Base-by-base conservation (phyloP, 1,140 invertebrate genomes). In the Drosophila bocqueti region DNA sequence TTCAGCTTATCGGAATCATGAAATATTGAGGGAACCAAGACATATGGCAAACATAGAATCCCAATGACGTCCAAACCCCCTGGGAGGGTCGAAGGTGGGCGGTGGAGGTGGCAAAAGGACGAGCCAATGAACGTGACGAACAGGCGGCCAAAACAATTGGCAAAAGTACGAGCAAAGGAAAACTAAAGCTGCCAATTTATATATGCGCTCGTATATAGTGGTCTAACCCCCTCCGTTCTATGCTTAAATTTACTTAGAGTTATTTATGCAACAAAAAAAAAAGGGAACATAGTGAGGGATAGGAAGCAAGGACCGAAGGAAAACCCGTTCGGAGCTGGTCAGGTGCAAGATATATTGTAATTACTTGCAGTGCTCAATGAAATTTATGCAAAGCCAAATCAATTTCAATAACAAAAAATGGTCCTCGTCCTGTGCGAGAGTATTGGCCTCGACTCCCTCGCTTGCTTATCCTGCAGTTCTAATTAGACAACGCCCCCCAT, bases 351-450 rank as follows among this genome's bases (percentile, higher is more conserved):
- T 90, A 85, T 89, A 89, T 89, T 85, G 85, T 89, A 90, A 89
- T 90, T 89, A 85, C 85, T 76, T 79, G 80, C 74, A 65, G 49
- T 38, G 76, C 71, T 90, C 76, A 76, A 79, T 79, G 76, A 73
- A 84, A 87, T 87, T 87, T 89, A 89, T 89, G 85, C 85, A 90
- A 84, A 81, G 78, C 85, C 85, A 87, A 87, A 89, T 90, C 85
- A 89, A 89, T 89, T 90, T 89, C 84, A 89, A 89, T 87, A 87
- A 89, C 77, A 85, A 68, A 63, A 74, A 80, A 72, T 29, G 54
- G 31, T 55, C 62, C 31, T 7, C 15, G n/a, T 52, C 16, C 43
- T 61, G n/a, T 52, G 50, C 49, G 16, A 31, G 49, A 9, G 49
- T n/a, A n/a, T 10, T 50, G 36, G 21, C 18, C 18, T 15, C 15